Conservation (phyloP, 1,140 invertebrate species). For the Tenebrio molitor region DNA sequence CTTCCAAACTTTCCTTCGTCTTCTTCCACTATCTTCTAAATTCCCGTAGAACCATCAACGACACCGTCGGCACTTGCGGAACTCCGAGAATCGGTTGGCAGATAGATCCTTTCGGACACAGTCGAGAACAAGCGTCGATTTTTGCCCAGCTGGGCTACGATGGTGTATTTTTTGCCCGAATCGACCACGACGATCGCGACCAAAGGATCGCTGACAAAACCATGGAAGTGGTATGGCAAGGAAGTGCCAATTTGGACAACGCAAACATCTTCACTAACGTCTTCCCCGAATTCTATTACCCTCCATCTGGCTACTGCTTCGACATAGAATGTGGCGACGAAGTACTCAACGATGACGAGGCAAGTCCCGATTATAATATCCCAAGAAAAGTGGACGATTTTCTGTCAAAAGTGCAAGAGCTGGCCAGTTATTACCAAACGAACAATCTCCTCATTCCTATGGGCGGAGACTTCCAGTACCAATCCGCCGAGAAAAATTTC, state of each 20-base stretch:
- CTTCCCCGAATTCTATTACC: constrained; percentile 70
- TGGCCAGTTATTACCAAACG: constrained; percentile 53
- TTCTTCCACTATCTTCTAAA: neutral
- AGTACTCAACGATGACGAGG: constrained; percentile 71
- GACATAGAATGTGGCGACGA: constrained; percentile 79
- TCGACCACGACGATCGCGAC: constrained; percentile 82
- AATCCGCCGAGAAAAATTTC: constrained; percentile 74
- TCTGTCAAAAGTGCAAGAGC: neutral
- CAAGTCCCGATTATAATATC: constrained; percentile 69
- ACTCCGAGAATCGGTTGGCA: constrained; percentile 80
- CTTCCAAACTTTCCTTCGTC: neutral
- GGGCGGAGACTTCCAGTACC: constrained; percentile 66
- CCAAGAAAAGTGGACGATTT: constrained; percentile 62
- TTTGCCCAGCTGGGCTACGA: constrained; percentile 80
- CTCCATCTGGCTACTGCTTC: constrained; percentile 81
- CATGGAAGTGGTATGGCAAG: constrained; percentile 83
- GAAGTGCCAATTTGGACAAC: constrained; percentile 69
- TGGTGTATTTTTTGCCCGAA: constrained; percentile 79
- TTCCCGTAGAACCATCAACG: constrained; percentile 59
- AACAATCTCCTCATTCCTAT: constrained; percentile 61
- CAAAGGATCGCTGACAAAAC: constrained; percentile 73
- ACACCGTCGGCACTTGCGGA: constrained; percentile 76
- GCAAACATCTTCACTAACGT: constrained; percentile 48
- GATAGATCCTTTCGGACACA: constrained; percentile 83
- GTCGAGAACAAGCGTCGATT: constrained; percentile 76